Percentiles rank a stretch among this genome's conserved stretches.
These are phyloP conservation scores for Eurystomus gularis DNA, from an alignment of 2,113 vertebrate genomes.

Conservation along the genomic window DNA sequence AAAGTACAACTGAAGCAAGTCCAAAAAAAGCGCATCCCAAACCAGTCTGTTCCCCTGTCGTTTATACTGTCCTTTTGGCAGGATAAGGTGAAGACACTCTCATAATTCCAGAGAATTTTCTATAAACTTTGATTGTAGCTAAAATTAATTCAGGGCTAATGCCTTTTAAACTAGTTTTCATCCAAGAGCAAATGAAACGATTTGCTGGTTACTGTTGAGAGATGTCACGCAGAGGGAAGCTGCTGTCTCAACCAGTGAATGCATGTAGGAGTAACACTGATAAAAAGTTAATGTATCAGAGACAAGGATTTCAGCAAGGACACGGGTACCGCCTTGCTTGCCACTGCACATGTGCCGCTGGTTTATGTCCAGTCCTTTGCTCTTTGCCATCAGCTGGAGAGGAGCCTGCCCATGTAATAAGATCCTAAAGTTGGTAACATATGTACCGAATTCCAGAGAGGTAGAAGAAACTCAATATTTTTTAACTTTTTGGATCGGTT, in stretches of 20 bases:
- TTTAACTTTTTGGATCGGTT: background rate
- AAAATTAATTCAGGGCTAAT: background rate
- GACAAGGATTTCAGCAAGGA: background rate
- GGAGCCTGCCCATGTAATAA: background rate
- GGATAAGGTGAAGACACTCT: background rate
- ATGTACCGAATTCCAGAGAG: background rate
- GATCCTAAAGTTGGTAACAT: background rate
- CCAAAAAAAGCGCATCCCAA: background rate
- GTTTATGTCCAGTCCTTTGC: background rate
- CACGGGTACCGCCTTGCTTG: background rate
- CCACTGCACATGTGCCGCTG: accelerated
- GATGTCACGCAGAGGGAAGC: background rate
- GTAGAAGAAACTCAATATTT: background rate
- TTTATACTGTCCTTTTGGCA: background rate
- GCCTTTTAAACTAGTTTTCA: background rate
- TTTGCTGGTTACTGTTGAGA: background rate
- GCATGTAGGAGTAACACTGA: background rate
- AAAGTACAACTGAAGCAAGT: background rate
- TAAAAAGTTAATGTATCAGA: background rate
- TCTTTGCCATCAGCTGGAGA: background rate
- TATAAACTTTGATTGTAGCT: background rate
- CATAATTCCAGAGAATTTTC: constrained; percentile 21
- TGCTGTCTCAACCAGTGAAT: background rate
- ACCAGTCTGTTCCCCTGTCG: background rate
- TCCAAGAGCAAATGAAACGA: background rate